Percentiles rank a stretch among this genome's conserved stretches.
phyloP scores from a whole-genome alignment of 2,797 vertebrate genomes.

The Lacerta viridis region DNA sequence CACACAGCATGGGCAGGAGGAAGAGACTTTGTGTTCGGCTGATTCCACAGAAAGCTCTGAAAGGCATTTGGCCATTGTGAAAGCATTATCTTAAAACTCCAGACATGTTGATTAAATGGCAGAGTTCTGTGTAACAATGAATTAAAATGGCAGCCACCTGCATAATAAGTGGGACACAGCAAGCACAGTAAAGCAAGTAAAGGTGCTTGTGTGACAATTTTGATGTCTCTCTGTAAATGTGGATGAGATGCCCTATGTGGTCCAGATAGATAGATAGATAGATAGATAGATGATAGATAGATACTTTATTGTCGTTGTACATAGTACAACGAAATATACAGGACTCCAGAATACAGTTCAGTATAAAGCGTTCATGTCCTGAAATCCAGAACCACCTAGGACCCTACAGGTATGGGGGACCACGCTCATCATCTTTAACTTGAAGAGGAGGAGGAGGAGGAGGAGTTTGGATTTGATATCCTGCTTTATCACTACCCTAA shows the following conservation, averaged over 20 bases:
- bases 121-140: neutral
- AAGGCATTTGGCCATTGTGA: neutral
- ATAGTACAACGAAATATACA: too few relatives aligned
- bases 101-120: neutral
- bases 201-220: too few relatives aligned
- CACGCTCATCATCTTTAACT: conserved; percentile 50
- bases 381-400: neutral
- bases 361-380: neutral
- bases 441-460: too few relatives aligned
- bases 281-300: too few relatives aligned
- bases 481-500: too few relatives aligned
- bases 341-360: neutral
- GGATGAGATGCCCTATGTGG: neutral
- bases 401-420: conserved; percentile 59
- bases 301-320: too few relatives aligned
- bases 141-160: neutral
- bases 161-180: neutral
- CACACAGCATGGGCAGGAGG: neutral
- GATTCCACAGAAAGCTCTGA: neutral
- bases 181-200: too few relatives aligned
- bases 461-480: too few relatives aligned
- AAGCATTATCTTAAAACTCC: neutral
- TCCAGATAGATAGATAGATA: too few relatives aligned
- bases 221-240: neutral
- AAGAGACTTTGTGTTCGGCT: neutral